Base-by-base conservation (phyloP, 1,140 invertebrate species). In the Tribolium madens region DNA sequence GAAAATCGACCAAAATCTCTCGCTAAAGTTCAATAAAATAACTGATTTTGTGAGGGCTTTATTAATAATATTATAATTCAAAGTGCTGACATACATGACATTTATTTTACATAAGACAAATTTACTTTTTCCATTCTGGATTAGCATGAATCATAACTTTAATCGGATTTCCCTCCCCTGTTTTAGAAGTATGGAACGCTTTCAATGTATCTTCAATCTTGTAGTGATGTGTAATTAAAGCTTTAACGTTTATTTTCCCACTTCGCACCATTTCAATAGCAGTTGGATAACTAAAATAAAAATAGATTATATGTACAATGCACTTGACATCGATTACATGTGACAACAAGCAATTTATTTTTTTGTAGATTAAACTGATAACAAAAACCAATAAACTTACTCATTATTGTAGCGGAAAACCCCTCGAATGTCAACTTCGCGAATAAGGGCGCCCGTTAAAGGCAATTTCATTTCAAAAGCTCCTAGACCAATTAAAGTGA, bases 101-200 rank as follows among this genome's bases (percentile, higher is more conserved):
- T n/a, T n/a, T n/a, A n/a, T 4, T 26, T 1, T 26, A 26, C 21
- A 26, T 4, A 26, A 26, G 21, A 1, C 21, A 42, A 4, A 10
- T 42, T n/a, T 42, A 42, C 9, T 42, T 42, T 76, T 80, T 84
- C 84, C 84, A 84, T 33, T 80, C 79, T 0, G 90, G 88, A 82
- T 91, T 89, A 9, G 94, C 95, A 80, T 96, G 92, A 79, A 98
- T 98, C 90, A 98, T 95, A 79, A 99, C 93, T 88, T 99, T 99
- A 79, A 99, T 93, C 7, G 94, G 91, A 73, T 91, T 91, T 33
- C 88, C 93, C 77, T 84, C 79, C 42, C 92, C 92, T 50, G 89
- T 89, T 78, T 90, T 91, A 0, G 96, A 91, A 2, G 92, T 92
- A 81, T 98, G 92, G 85, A 98, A 98, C 0, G 97, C 97, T 85